Conservation (phyloP, 2,113 vertebrate genomes). For the Corythornis vintsioides region DNA sequence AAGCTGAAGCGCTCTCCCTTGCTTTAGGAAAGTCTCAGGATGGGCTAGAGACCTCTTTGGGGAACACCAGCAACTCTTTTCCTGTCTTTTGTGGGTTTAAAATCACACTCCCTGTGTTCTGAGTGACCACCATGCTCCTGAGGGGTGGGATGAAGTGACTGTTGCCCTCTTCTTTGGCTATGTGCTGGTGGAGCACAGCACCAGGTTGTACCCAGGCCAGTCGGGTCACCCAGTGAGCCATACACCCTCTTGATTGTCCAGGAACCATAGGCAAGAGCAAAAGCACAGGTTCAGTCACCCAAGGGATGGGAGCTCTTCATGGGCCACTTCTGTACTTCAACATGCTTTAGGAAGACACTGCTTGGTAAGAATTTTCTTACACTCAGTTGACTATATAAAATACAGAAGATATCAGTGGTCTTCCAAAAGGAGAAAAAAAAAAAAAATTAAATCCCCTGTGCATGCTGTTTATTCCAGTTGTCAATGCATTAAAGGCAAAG, state of each 20-base stretch:
- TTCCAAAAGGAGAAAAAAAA: neutral
- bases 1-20: neutral
- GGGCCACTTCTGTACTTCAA: neutral
- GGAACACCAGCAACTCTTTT: neutral
- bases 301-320: neutral
- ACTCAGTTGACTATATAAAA: neutral
- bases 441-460: neutral
- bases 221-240: neutral
- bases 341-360: neutral
- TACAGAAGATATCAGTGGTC: neutral
- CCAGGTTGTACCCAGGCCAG: neutral
- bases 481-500: neutral
- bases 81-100: neutral
- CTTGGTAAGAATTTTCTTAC: neutral
- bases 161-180: fast-evolving
- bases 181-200: neutral
- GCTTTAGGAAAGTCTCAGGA: neutral
- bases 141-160: neutral
- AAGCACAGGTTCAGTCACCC: neutral
- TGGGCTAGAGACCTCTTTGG: neutral
- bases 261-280: neutral
- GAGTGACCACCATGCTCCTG: neutral
- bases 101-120: neutral
- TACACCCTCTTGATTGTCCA: neutral
- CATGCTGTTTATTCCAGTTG: neutral